Percentiles rank a stretch among this genome's conserved stretches.
phyloP scores from a whole-genome alignment of 2,113 vertebrate genomes.

The Osmerus eperlanus region DNA sequence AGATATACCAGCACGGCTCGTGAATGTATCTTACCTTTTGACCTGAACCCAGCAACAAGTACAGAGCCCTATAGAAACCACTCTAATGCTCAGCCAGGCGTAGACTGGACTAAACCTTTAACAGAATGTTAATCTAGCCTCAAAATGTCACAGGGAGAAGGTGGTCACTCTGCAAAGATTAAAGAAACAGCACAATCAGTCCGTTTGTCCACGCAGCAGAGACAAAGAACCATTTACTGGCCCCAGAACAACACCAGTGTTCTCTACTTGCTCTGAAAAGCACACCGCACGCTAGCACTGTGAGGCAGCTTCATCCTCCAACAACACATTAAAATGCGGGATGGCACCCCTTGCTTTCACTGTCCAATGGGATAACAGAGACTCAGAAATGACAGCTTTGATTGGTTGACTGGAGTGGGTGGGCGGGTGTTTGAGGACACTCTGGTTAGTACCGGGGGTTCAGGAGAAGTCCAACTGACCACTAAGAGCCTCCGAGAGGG shows the following conservation, averaged over 20 bases:
- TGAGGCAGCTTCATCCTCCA: slow-evolving; percentile 62
- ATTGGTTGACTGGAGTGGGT: slow-evolving; percentile 45
- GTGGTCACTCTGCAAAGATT: slow-evolving; percentile 82
- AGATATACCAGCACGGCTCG: too few relatives aligned
- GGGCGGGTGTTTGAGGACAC: neutral
- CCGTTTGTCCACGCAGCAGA: slow-evolving; percentile 69
- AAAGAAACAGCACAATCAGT: slow-evolving; percentile 75
- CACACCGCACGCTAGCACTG: slow-evolving; percentile 66
- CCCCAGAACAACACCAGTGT: slow-evolving; percentile 76
- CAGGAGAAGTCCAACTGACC: neutral
- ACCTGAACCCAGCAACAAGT: neutral
- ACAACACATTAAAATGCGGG: slow-evolving; percentile 63
- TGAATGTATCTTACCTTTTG: too few relatives aligned
- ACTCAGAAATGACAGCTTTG: slow-evolving; percentile 24
- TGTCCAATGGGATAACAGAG: slow-evolving; percentile 53
- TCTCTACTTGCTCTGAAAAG: slow-evolving; percentile 69
- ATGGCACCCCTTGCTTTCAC: slow-evolving; percentile 61
- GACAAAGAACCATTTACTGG: slow-evolving; percentile 85
- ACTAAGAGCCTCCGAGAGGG: neutral
- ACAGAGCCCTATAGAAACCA: neutral
- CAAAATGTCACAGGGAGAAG: slow-evolving; percentile 59
- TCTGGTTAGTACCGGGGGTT: too few relatives aligned
- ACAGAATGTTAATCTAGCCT: slow-evolving; percentile 84
- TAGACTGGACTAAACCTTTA: slow-evolving; percentile 40
- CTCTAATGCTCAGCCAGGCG: neutral